phyloP scores from a whole-genome alignment of 1,140 invertebrate species.

The Chionoecetes opilio region DNA sequence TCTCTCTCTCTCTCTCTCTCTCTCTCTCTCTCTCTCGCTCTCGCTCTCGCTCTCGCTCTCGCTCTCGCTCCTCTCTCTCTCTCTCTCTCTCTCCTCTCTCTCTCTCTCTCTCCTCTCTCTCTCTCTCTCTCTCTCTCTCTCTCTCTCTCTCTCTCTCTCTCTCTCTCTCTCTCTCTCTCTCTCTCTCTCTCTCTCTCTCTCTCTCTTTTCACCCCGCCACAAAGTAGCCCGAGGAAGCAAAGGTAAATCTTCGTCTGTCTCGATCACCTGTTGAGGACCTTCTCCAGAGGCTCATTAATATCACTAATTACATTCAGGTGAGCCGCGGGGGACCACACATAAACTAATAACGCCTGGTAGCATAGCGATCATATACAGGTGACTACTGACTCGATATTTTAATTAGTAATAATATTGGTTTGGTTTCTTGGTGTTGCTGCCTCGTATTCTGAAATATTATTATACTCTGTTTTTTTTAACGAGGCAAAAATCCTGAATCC shows the following conservation, averaged over 20 bases:
- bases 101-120: not conserved
- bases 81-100: slow-evolving; percentile 13
- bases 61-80: not conserved
- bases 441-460: no score
- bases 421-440: no score
- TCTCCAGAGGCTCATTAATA: not conserved
- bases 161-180: not conserved
- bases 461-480: no score
- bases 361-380: not conserved
- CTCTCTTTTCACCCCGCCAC: not conserved
- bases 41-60: not conserved
- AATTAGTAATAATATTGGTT: no score
- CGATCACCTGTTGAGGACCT: not conserved
- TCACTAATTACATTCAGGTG: not conserved
- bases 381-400: no score
- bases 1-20: slow-evolving; percentile 27
- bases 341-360: not conserved
- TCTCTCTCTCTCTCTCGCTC: slow-evolving; percentile 17
- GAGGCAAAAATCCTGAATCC: no score
- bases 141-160: not conserved
- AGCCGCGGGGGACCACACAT: not conserved
- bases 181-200: not conserved
- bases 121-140: not conserved
- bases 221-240: not conserved
- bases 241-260: not conserved